Evolutionary conservation across 2,797 vertebrate species (phyloP), one percentile per base, ranked within the genome.

Genomic region (Coregonus suidteri): DNA sequence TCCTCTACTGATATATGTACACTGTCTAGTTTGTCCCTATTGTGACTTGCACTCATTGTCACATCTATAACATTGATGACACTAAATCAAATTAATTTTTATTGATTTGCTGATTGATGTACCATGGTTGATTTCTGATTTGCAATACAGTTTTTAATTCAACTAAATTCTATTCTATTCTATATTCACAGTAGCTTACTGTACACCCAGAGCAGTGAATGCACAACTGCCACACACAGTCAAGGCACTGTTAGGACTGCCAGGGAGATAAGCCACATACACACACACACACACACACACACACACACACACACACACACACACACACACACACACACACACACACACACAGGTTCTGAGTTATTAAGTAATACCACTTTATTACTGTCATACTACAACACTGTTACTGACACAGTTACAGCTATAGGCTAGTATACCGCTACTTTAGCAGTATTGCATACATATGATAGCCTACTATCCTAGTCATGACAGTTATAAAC

Each of bases 401-500:
- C 59, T 25, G 59, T 3, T 25, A 11, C 20, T 64, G 20, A 20
- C 30, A 25, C 20, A 25, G 25, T 47, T 13, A 47, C 41, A 47
- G 41, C 41, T 47, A 47, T 47, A 13, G 41, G 41, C 41, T 47
- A 47, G 11, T 13, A 47, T 47, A 25, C 20, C 1, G 11, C 59
- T 64, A 25, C 59, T 30, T 13, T 20, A 25, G 20, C 59, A 64
- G 41, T 47, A 11, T 13, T 2, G 0, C 25, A 64, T 64, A 64
- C 59, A 64, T 64, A 3, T 64, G 11, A 11, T 64, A 25, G 9
- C 20, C 20, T 25, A 64, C 59, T 66, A 75, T 74, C 75, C 80
- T 74, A 81, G 76, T 81, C 74, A 81, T 34, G 66, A 34, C 66
- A 37, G 31, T 68, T 68, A 68, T 30, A 35, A 68, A 18, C 16